Base-by-base conservation (phyloP, 2,888 invertebrate genomes). In the Mystacides longicornis region DNA sequence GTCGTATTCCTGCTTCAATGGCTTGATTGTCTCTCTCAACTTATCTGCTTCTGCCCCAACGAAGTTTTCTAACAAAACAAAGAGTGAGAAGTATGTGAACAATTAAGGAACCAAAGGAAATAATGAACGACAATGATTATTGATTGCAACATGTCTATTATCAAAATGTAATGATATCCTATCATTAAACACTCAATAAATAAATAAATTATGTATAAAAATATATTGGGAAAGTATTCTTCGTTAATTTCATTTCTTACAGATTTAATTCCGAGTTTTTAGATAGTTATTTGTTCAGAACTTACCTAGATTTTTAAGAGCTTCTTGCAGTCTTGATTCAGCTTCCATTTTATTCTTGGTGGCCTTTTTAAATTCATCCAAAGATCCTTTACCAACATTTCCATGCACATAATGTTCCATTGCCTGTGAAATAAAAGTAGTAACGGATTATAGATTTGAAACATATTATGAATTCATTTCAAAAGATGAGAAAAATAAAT, bases 1-100 rank as follows among this genome's bases (percentile, higher is more conserved):
- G 20, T 80, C 80, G 54, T 82, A 82, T 5, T 75, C 76, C 3
- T 76, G 72, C 64, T 84, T 85, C 0, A 82, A 83, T 0, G 67
- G 68, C 22, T 73, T 70, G 1, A 90, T 76, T 62, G 87, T 85
- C 0, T 76, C 73, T 7, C 76, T 68, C 65, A 73, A 63, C 69
- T 74, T 59, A 84, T 78, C 66, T 81, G 83, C 2, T 77, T 52
- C 49, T 18, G 37, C 37, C 16, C 57, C 57, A 16, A 27, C 31
- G 27, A 20, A 53, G 2, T 47, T 18, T 23, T 56, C 56, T 56
- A n/a, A n/a, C n/a, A n/a, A n/a, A n/a, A n/a, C n/a, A n/a, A n/a
- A n/a, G n/a, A n/a, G n/a, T n/a, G n/a, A n/a, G n/a, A n/a, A n/a
- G n/a, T n/a, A n/a, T n/a, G n/a, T n/a, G n/a, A n/a, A n/a, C n/a